These are phyloP conservation scores for Brachyptera risi DNA, from an alignment of 2,888 invertebrate species.

Conservation along the genomic window DNA sequence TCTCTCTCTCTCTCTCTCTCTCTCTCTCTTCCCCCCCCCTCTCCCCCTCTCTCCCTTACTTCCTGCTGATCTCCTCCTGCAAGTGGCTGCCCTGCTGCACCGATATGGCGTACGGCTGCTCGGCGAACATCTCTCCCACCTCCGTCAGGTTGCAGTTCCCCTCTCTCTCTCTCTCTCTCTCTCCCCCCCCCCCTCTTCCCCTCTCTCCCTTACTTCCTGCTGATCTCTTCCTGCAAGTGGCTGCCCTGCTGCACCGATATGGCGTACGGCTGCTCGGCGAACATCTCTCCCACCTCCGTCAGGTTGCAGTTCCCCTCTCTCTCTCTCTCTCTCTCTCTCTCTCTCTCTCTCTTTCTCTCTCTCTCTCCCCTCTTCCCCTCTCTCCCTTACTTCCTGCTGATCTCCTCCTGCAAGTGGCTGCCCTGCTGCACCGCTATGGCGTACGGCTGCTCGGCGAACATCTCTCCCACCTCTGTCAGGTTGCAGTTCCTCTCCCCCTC, in stretches of 20 bases:
- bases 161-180: too few relatives aligned
- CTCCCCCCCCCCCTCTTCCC: too few relatives aligned
- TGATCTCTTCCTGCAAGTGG: slow-evolving; percentile 64
- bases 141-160: slow-evolving; percentile 82
- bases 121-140: slow-evolving; percentile 85
- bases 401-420: slow-evolving; percentile 67
- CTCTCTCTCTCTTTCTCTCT: too few relatives aligned
- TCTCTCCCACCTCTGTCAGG: slow-evolving; percentile 81
- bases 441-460: slow-evolving; percentile 86
- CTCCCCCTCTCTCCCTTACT: too few relatives aligned
- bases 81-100: slow-evolving; percentile 84
- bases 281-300: slow-evolving; percentile 83
- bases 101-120: slow-evolving; percentile 84
- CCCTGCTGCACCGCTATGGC: slow-evolving; percentile 88
- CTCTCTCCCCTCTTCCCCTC: too few relatives aligned
- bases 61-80: slow-evolving; percentile 60
- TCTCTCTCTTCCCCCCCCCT: too few relatives aligned
- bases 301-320: slow-evolving; percentile 79
- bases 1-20: too few relatives aligned
- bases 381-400: slow-evolving; percentile 59
- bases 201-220: slow-evolving; percentile 57
- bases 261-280: slow-evolving; percentile 86
- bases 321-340: slow-evolving; percentile 78
- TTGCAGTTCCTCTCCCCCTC: slow-evolving; percentile 79
- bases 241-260: slow-evolving; percentile 87